Evolutionary conservation across 1,140 invertebrate genomes (phyloP).

Genomic region (Scaptodrosophila lebanonensis): DNA sequence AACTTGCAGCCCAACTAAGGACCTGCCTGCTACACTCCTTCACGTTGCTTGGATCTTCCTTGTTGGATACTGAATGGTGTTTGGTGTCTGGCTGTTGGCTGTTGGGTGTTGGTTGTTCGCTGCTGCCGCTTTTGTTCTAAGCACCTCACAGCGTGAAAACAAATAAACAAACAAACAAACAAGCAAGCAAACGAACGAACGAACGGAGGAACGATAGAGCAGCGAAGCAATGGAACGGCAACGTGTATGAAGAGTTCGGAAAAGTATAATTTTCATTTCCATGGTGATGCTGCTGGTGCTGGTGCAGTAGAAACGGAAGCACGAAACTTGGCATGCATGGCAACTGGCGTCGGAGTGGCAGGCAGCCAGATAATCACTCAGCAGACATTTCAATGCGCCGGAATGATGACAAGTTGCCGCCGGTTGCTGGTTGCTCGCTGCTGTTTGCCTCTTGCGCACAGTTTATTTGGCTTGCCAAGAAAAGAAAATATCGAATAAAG

Average conservation of each 20-base stretch:
- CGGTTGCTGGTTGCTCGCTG: constrained; percentile 13
- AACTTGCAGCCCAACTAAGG: no score
- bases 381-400: constrained; percentile 14
- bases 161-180: constrained; percentile 51
- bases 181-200: not conserved
- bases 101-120: no score
- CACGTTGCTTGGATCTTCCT: no score
- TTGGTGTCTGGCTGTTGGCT: no score
- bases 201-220: not conserved
- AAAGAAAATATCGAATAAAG: constrained; percentile 33
- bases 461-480: constrained; percentile 33
- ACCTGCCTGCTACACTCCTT: no score
- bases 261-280: constrained; percentile 64
- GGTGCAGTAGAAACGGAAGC: not conserved
- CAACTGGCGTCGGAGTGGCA: constrained; percentile 21
- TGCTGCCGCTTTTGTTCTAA: no score
- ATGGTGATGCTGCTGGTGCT: constrained; percentile 10
- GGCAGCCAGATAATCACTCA: constrained; percentile 63
- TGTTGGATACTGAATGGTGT: no score
- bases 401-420: constrained; percentile 50
- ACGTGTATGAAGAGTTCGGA: constrained; percentile 6
- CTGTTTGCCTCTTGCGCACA: not conserved
- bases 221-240: not conserved
- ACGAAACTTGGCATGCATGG: constrained; percentile 6
- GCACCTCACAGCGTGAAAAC: constrained; percentile 38